Percentiles rank a stretch among this genome's conserved stretches.
These are phyloP conservation scores for Neoitamus cyanurus DNA, from an alignment of 2,888 invertebrate genomes.

Conservation along the genomic window DNA sequence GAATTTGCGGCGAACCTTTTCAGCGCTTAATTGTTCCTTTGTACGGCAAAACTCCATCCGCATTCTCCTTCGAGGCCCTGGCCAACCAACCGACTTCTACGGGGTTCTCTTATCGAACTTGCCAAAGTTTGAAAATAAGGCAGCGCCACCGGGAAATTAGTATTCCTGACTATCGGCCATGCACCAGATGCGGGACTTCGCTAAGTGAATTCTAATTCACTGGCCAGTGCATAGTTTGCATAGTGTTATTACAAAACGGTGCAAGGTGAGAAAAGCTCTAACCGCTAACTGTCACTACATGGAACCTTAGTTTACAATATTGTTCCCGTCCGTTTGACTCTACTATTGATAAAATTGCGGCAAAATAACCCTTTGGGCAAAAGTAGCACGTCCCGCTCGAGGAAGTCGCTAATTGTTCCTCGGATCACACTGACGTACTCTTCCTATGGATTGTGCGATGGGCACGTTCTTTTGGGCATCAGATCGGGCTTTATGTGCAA, in stretches of 20 bases:
- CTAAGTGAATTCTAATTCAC: slow-evolving; percentile 11
- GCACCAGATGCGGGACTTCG: slow-evolving; percentile 8
- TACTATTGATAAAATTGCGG: background rate
- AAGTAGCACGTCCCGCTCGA: slow-evolving; percentile 1
- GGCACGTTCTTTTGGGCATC: background rate
- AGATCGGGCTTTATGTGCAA: slow-evolving; percentile 10
- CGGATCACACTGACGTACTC: background rate
- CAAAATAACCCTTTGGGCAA: slow-evolving; percentile 5
- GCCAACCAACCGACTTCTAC: background rate
- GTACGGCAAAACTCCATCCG: background rate
- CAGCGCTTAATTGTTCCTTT: slow-evolving; percentile 2
- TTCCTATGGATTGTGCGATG: background rate
- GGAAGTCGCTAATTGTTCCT: slow-evolving; percentile 31
- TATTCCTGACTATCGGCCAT: background rate
- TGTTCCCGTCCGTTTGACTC: background rate
- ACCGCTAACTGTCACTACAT: background rate
- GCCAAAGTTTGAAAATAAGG: background rate
- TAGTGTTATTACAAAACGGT: background rate
- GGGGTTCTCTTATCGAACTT: background rate
- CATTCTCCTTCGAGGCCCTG: background rate
- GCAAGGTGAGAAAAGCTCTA: background rate
- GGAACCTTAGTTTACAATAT: background rate
- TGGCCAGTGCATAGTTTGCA: background rate
- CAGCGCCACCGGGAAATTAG: background rate
- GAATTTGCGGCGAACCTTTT: slow-evolving; percentile 2